Base-by-base conservation (phyloP, 2,113 vertebrate genomes). In the Tenebrosternarchus preto region DNA sequence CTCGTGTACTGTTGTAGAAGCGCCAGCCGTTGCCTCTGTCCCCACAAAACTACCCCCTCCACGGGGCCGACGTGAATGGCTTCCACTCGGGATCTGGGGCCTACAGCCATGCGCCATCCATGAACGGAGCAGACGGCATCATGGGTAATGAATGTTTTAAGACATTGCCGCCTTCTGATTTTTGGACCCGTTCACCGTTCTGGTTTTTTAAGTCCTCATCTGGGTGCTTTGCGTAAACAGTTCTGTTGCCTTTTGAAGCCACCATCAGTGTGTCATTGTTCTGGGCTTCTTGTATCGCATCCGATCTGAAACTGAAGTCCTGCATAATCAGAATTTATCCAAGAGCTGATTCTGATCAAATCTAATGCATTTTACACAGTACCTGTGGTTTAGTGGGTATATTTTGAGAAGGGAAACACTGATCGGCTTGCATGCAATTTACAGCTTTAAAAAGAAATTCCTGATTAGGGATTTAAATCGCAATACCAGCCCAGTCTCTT, bases 11-110 rank as follows among this genome's bases (percentile, higher is more conserved):
- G 0, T 36, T 85, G 78, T 84, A 43, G 82, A 77, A 87, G 53
- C 63, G 61, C 85, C 78, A 89, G 6, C 82, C 76, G 56, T 66
- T 91, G 79, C 86, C 81, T 84, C 87, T 91, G 80, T 89, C 87
- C 73, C 87, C 85, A 76, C 87, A 98, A 95, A 95, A 94, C 90
- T 99, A 97, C 92, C 95, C 95, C 89, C 93, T 98, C 84, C 97
- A 96, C 0, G 91, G 95, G 75, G 93, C 93, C 0, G 98, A 99
- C 84, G 96, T 97, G 67, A 99, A 97, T 0, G 88, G 95, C 88
- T 99, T 99, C 86, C 93, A 97, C 83, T 90, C 95, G 0, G 87
- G 93, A 59, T 91, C 95, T 15, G 81, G 95, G 0, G 92, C 95
- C 79, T 94, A 97, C 88, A 95, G 93, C 84, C 97, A 98, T 87